Evolutionary conservation across 2,888 invertebrate species (phyloP), one percentile per base, ranked within the genome.

Genomic region (Phoronis australis): DNA sequence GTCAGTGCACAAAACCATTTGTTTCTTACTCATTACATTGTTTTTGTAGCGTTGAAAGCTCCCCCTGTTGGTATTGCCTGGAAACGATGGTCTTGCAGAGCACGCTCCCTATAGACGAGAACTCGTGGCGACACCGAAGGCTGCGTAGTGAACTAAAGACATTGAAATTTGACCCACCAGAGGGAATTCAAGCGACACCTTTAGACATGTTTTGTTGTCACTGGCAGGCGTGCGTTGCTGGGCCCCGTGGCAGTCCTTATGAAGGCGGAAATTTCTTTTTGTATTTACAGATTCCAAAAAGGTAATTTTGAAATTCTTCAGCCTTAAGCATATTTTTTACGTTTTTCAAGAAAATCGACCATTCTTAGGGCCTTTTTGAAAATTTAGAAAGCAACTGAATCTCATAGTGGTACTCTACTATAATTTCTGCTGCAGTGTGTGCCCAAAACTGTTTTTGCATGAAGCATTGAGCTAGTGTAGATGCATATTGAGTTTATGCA

Each of bases 171-270:
- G 90, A 90, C 71, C 90, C 90, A 2, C 88, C 89, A 0, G 90
- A 90, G 68, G 90, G 90, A 1, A 90, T 91, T 50, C 84, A 87
- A 66, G 90, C 90, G 2, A 83, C 83, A 15, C 90, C 90, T 0
- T 78, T 91, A 42, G 90, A 91, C 78, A 80, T 83, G 54, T 83
- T 85, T 76, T 87, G 86, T 66, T 88, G 87, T 68, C 91, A 93
- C 77, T 95, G 94, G 94, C 91, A 93, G 78, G 94, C 94, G 1
- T 87, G 88, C 47, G 89, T 95, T 65, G 85, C 87, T 23, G 95
- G 94, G 0, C 94, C 95, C 6, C 85, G 85, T 26, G 91, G 90
- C 27, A 92, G 91, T 72, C 92, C 94, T 0, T 95, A 94, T 70
- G 93, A 94, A 76, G 94, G 94, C 18, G 94, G 94, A 5, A 81